These are phyloP conservation scores for Apodemia duryi DNA, from an alignment of 2,888 invertebrate species.

Conservation along the genomic window DNA sequence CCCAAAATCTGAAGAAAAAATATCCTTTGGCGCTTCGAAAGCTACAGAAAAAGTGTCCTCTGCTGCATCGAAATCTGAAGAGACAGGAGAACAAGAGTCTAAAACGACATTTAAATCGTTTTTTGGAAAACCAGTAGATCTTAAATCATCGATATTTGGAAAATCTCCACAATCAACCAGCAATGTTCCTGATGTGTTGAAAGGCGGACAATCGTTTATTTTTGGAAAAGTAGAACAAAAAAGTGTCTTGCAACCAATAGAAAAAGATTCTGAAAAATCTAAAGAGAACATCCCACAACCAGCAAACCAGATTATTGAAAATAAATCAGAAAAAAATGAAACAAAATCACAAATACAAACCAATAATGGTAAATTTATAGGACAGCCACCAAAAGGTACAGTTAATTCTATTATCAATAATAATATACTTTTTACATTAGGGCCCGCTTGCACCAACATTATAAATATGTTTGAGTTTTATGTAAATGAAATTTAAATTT, in stretches of 20 bases:
- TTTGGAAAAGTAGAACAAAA: conserved; percentile 40
- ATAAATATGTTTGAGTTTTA: too few relatives aligned
- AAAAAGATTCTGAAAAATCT: conserved; percentile 40
- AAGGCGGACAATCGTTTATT: conserved; percentile 37
- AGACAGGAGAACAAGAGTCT: conserved; percentile 57
- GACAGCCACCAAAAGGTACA: background rate
- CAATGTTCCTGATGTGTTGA: conserved; percentile 47
- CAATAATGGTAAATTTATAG: background rate
- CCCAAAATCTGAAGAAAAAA: conserved; percentile 32
- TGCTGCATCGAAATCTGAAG: conserved; percentile 44
- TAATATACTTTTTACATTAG: too few relatives aligned
- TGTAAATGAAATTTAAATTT: too few relatives aligned
- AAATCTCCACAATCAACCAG: conserved; percentile 40
- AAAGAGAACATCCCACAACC: conserved; percentile 49
- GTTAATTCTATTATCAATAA: background rate
- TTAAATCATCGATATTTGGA: conserved; percentile 50
- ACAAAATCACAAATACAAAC: conserved; percentile 13
- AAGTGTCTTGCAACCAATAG: conserved; percentile 36
- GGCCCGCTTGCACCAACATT: too few relatives aligned
- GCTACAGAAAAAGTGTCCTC: conserved; percentile 21
- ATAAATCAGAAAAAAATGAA: conserved; percentile 19
- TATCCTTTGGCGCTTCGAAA: conserved; percentile 34
- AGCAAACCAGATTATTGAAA: conserved; percentile 15
- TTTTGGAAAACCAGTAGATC: conserved; percentile 40
- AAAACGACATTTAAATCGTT: conserved; percentile 34